Evolutionary conservation across 2,888 invertebrate species (phyloP).

Genomic region (Ernsta delagoae): DNA sequence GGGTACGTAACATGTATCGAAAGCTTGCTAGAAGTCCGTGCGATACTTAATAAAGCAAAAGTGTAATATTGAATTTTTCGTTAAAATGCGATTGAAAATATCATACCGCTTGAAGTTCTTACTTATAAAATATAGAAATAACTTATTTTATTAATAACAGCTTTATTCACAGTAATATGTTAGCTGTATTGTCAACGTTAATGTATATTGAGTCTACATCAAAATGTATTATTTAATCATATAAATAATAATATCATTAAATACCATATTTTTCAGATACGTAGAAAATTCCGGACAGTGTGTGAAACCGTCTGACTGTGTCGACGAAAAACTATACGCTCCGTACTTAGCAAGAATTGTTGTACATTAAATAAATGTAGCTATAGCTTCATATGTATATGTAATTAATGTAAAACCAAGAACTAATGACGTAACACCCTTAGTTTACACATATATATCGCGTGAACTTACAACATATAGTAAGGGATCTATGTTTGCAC

Average conservation of each 20-base stretch:
- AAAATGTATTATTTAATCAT: no score
- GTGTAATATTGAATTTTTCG: no score
- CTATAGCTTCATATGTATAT: neutral
- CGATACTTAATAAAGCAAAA: neutral
- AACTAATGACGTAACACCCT: neutral
- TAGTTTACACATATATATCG: neutral
- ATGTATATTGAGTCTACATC: no score
- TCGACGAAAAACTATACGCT: slow-evolving; percentile 37
- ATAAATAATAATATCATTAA: no score
- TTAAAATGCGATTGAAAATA: no score
- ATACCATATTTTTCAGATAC: slow-evolving; percentile 50
- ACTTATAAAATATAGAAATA: no score
- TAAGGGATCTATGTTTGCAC: neutral
- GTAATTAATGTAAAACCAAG: neutral
- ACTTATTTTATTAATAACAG: no score
- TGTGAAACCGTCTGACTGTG: slow-evolving; percentile 56
- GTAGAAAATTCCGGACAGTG: slow-evolving; percentile 58
- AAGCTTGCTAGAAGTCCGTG: neutral
- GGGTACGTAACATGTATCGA: slow-evolving; percentile 55
- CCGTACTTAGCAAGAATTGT: slow-evolving; percentile 55
- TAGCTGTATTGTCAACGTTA: no score
- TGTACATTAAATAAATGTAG: slow-evolving; percentile 35
- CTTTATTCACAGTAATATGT: no score
- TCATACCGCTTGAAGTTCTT: no score
- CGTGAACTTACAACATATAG: neutral